Conservation (phyloP, 2,113 vertebrate species). For the Nesogale talazaci region DNA sequence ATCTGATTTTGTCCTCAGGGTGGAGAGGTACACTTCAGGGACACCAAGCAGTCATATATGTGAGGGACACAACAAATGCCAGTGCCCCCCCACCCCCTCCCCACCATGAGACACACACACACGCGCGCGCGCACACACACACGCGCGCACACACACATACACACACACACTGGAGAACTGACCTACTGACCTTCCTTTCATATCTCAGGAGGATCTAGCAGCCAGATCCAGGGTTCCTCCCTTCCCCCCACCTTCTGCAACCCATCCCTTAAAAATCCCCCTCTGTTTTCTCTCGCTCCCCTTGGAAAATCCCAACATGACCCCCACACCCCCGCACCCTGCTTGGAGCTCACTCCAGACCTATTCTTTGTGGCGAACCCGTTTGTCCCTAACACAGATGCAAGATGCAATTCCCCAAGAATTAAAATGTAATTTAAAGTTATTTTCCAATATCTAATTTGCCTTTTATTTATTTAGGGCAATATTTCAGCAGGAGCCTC, state of each 20-base stretch:
- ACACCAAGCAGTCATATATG: no score
- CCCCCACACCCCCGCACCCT: not conserved
- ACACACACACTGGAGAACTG: not conserved
- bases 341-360: constrained; percentile 59
- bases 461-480: constrained; percentile 80
- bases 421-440: constrained; percentile 82
- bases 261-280: not conserved
- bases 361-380: constrained; percentile 62
- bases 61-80: not conserved
- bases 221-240: not conserved
- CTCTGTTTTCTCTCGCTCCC: not conserved
- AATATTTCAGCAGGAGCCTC: constrained; percentile 73
- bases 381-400: constrained; percentile 74
- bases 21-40: not conserved
- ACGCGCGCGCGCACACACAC: no score
- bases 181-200: not conserved
- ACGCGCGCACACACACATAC: no score
- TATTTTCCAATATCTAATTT: constrained; percentile 82
- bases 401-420: constrained; percentile 77
- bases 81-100: not conserved
- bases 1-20: not conserved
- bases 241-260: not conserved
- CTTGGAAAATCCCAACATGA: not conserved
- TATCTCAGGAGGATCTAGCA: not conserved
- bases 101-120: no score